These are phyloP conservation scores for Bemisia tabaci DNA, from an alignment of 1,140 invertebrate species.

Conservation along the genomic window DNA sequence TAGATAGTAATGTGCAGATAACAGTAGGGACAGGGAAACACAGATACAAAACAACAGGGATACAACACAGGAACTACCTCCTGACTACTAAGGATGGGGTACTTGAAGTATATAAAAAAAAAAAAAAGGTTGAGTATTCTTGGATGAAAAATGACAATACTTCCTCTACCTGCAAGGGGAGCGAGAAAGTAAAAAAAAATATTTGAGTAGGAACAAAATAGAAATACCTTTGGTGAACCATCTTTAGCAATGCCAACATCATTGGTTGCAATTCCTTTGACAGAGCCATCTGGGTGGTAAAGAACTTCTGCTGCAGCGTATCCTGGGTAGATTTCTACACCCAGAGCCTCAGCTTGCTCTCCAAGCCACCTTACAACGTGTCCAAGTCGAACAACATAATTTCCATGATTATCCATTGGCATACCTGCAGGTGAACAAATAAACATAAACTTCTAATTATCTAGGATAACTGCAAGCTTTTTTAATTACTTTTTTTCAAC, in stretches of 20 bases:
- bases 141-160: too few species aligned
- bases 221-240: constrained; percentile 77
- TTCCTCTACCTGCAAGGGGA: too few species aligned
- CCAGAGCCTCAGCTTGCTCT: constrained; percentile 86
- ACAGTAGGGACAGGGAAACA: too few species aligned
- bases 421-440: constrained; percentile 49
- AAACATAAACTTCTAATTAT: background rate
- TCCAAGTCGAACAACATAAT: constrained; percentile 92
- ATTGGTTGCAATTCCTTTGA: constrained; percentile 94
- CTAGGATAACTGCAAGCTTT: background rate
- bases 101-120: too few species aligned
- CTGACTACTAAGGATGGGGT: too few species aligned
- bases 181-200: too few species aligned
- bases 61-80: too few species aligned
- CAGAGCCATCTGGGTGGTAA: constrained; percentile 82
- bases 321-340: constrained; percentile 98
- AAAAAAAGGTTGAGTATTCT: too few species aligned
- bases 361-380: constrained; percentile 93
- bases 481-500: background rate
- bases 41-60: too few species aligned
- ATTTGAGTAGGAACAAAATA: too few species aligned
- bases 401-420: constrained; percentile 96
- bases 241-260: constrained; percentile 98
- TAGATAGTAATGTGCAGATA: too few species aligned
- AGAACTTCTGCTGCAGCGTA: constrained; percentile 86